Evolutionary conservation across 2,888 invertebrate genomes (phyloP).

Genomic region (Diarsia mendica): DNA sequence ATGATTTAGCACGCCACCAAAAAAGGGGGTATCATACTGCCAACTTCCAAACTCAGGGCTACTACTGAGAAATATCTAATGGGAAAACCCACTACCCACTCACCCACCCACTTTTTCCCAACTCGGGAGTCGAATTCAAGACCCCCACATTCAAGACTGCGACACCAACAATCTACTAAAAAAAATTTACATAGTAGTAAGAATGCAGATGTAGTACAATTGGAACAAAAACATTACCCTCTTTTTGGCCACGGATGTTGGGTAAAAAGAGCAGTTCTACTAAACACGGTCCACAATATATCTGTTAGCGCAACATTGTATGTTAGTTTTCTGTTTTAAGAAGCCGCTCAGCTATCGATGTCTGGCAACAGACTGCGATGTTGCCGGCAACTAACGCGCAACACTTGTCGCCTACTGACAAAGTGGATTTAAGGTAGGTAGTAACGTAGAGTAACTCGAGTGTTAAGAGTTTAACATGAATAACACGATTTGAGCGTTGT

Average conservation of each 20-base stretch:
- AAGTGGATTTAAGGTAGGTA: constrained; percentile 56
- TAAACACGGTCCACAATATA: constrained; percentile 8
- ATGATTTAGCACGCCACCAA: no score
- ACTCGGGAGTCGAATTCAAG: no score
- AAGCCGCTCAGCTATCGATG: constrained; percentile 50
- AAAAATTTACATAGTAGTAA: no score
- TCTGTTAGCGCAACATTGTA: constrained; percentile 40
- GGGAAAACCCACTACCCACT: no score
- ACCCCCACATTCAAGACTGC: no score
- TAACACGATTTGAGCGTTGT: not conserved
- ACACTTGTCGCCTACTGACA: constrained; percentile 49
- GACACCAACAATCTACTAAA: no score
- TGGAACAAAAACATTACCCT: no score
- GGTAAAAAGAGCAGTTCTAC: not conserved
- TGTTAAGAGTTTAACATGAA: not conserved
- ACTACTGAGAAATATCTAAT: no score
- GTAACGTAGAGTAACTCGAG: not conserved
- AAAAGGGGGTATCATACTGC: no score
- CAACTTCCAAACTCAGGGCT: no score
- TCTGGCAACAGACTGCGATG: constrained; percentile 47
- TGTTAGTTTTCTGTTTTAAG: constrained; percentile 46
- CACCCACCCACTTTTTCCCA: no score
- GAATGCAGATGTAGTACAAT: no score
- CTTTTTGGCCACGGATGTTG: not conserved
- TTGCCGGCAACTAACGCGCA: constrained; percentile 36